A percentile compares a stretch with the other conserved stretches of the same genome.
phyloP scores from a whole-genome alignment of 2,888 invertebrate species.

The Trissoscelio sp. region DNA sequence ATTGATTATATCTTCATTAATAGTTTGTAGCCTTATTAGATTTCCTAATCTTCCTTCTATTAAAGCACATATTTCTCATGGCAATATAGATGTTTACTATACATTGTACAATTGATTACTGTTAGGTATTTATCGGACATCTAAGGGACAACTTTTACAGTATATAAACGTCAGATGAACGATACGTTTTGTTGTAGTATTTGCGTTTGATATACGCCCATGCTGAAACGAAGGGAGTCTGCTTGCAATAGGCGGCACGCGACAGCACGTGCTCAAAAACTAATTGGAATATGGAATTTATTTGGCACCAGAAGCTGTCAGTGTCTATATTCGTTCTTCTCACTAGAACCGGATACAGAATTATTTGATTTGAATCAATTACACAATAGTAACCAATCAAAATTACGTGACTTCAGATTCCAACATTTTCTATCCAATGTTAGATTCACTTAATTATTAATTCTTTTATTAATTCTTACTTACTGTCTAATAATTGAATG shows the following conservation, averaged over 20 bases:
- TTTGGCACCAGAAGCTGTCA: constrained; percentile 78
- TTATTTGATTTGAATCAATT: constrained; percentile 49
- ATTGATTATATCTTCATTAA: too few species aligned
- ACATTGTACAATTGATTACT: constrained; percentile 47
- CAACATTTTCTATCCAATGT: too few species aligned
- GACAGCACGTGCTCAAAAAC: constrained; percentile 82
- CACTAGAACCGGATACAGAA: constrained; percentile 23
- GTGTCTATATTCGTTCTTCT: constrained; percentile 70
- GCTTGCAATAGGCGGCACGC: constrained; percentile 75
- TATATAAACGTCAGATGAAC: constrained; percentile 71
- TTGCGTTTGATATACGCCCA: constrained; percentile 79
- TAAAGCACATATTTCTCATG: constrained; percentile 1
- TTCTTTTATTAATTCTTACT: too few species aligned
- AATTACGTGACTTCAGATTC: neutral
- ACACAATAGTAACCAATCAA: neutral
- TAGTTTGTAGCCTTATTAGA: neutral
- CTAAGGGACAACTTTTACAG: constrained; percentile 57
- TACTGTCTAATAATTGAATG: too few species aligned
- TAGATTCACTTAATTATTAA: too few species aligned
- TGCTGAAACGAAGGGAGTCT: constrained; percentile 61
- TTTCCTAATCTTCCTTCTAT: neutral
- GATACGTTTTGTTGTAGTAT: constrained; percentile 76
- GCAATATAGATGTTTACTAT: constrained; percentile 8
- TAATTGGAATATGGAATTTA: constrained; percentile 83
- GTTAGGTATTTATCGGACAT: constrained; percentile 42